Percentiles rank a stretch among this genome's conserved stretches.
Evolutionary conservation across 2,113 vertebrate genomes (phyloP).

Genomic region (Neodontobutis hainanensis): DNA sequence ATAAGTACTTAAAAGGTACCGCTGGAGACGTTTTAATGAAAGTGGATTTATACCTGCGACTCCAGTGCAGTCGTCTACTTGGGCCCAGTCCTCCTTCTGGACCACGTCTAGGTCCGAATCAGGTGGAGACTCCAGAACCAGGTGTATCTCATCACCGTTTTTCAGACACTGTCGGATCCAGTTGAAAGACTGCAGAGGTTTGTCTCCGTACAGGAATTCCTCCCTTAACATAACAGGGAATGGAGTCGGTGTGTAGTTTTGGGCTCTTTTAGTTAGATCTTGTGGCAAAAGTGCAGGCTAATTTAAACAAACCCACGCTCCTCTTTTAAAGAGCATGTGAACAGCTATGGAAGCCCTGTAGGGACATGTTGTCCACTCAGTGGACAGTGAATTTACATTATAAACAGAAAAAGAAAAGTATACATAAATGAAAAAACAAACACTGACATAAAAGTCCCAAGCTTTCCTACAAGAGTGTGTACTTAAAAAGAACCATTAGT

Average conservation of each 20-base stretch:
- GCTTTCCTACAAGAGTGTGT: no score
- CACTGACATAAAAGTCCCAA: no score
- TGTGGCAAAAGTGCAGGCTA: no score
- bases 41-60: conserved; percentile 79
- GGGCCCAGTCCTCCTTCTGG: conserved; percentile 94
- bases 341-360: not conserved
- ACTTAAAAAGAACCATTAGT: no score
- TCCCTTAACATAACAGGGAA: conserved; percentile 71
- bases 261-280: no score
- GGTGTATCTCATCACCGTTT: conserved; percentile 92
- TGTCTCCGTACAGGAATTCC: conserved; percentile 91
- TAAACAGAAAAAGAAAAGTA: no score
- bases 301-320: no score
- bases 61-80: conserved; percentile 96
- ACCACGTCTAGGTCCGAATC: conserved; percentile 86
- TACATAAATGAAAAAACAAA: no score
- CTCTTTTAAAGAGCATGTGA: not conserved
- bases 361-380: no score
- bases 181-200: conserved; percentile 90
- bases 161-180: conserved; percentile 96
- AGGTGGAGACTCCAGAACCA: conserved; percentile 87
- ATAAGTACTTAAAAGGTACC: no score
- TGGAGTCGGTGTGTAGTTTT: not conserved
- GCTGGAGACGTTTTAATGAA: not conserved
- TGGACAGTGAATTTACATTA: no score